phyloP scores from a whole-genome alignment of 2,888 invertebrate species.

The Agriotes lineatus region DNA sequence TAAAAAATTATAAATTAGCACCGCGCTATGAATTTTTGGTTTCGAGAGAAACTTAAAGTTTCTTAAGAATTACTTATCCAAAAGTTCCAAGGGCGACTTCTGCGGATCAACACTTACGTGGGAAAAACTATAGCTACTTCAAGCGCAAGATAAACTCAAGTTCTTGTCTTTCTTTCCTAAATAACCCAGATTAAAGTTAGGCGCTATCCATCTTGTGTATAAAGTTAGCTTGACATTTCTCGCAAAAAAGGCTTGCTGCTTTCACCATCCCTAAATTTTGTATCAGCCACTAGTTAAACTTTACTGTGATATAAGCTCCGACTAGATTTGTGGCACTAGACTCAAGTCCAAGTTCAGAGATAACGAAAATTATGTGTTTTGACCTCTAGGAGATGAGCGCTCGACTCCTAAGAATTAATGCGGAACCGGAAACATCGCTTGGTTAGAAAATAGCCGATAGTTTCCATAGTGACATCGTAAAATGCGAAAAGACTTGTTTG shows the following conservation, averaged over 20 bases:
- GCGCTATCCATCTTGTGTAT: constrained; percentile 48
- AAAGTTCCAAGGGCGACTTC: background rate
- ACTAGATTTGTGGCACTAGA: background rate
- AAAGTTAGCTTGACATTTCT: constrained; percentile 42
- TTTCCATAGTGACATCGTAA: no score
- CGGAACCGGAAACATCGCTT: no score
- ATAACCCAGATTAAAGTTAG: constrained; percentile 48
- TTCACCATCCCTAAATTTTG: constrained; percentile 19
- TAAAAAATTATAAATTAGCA: no score
- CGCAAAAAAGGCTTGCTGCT: constrained; percentile 25
- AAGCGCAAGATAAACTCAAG: constrained; percentile 45
- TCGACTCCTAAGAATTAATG: no score
- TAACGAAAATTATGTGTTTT: background rate
- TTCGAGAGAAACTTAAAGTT: background rate
- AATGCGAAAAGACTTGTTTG: no score
- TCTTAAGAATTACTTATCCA: background rate
- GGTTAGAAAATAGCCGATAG: no score
- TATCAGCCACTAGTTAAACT: constrained; percentile 13
- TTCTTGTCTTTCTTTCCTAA: constrained; percentile 48
- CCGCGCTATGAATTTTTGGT: no score
- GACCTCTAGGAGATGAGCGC: no score
- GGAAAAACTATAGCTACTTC: constrained; percentile 41
- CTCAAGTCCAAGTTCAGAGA: background rate
- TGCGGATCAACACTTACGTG: constrained; percentile 19
- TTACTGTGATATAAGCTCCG: background rate